Evolutionary conservation across 2,888 invertebrate genomes (phyloP).

Genomic region (Dryobota labecula): DNA sequence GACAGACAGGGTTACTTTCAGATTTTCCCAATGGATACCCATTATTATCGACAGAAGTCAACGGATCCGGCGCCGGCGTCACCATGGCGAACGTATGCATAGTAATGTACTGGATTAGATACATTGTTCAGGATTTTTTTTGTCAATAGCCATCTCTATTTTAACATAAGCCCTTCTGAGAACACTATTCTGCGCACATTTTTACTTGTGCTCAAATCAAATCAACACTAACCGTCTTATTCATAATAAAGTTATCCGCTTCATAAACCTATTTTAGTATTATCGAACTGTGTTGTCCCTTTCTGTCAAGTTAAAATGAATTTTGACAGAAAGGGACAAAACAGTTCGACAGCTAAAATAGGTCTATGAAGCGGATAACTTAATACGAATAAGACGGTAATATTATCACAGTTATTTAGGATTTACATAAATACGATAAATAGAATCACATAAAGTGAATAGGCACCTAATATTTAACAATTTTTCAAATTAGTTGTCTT

Average conservation of each 20-base stretch:
- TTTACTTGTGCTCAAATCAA: background rate
- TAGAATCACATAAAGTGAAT: background rate
- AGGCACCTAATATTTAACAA: background rate
- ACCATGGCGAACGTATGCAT: constrained; percentile 19
- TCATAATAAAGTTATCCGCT: no score
- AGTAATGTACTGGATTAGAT: constrained; percentile 35
- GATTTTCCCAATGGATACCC: constrained; percentile 22
- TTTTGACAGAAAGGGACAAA: no score
- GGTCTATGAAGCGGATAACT: no score
- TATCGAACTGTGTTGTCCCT: no score
- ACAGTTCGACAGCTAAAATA: no score
- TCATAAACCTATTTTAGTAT: no score
- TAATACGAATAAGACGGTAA: no score
- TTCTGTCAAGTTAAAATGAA: no score
- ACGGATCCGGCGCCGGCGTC: constrained; percentile 8
- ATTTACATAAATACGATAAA: background rate
- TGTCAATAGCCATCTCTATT: background rate
- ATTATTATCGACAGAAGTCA: constrained; percentile 23
- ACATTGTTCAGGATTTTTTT: constrained; percentile 18
- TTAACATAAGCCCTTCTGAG: background rate
- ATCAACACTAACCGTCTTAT: no score
- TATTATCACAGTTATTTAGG: background rate
- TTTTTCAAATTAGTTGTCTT: background rate
- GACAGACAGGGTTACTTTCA: no score
- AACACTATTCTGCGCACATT: background rate